Conservation (phyloP, 2,113 vertebrate species). For the Charina bottae region DNA sequence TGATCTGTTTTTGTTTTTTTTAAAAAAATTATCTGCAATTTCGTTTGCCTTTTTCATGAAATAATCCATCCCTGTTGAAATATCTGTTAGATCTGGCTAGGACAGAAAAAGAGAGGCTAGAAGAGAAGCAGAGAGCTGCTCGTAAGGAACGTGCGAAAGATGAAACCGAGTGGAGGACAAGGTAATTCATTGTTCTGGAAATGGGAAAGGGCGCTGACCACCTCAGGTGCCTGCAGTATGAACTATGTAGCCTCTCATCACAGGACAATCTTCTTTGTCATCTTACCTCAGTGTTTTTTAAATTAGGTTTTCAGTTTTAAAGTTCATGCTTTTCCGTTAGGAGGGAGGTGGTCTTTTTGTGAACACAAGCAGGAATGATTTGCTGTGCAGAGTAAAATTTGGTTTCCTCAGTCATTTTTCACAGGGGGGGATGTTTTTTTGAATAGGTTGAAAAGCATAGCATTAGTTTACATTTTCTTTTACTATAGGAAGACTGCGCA, state of each 20-base stretch:
- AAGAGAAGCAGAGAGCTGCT: constrained; percentile 92
- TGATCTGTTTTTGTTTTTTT: not conserved
- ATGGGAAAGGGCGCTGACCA: not conserved
- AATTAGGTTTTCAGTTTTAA: not conserved
- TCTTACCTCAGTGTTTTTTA: not conserved
- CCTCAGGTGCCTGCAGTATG: not conserved
- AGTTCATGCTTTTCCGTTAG: not conserved
- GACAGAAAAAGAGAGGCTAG: constrained; percentile 91
- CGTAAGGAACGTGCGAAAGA: constrained; percentile 86
- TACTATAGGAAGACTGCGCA: not conserved
- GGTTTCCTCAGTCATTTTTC: not conserved
- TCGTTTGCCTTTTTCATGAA: constrained; percentile 31
- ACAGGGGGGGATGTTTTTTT: no score
- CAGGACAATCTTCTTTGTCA: not conserved
- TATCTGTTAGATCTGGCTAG: constrained; percentile 85
- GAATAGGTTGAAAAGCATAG: no score
- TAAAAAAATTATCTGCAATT: not conserved
- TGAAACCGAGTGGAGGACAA: constrained; percentile 88
- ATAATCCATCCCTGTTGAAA: constrained; percentile 33
- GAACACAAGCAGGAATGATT: not conserved
- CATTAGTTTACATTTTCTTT: not conserved
- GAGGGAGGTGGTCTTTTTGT: not conserved
- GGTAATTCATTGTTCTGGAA: constrained; percentile 71
- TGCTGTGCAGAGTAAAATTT: not conserved
- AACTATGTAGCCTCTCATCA: not conserved